A percentile compares a stretch with the other conserved stretches of the same genome.
Evolutionary conservation across 2,113 vertebrate species (phyloP).

Genomic region (Sminthopsis crassicaudata): DNA sequence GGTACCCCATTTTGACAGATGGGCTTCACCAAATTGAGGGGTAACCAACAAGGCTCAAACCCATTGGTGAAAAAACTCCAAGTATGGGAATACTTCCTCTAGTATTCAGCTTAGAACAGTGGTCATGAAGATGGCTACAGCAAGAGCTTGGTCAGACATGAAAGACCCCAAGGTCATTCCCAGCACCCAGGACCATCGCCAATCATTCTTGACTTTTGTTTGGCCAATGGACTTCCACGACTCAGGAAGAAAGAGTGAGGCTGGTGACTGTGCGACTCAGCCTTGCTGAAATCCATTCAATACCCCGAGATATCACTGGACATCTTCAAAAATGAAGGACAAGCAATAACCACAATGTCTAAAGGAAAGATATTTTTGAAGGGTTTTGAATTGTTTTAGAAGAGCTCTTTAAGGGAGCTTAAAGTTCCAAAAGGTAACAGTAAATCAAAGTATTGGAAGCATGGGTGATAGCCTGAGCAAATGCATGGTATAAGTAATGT

Average conservation of each 20-base stretch:
- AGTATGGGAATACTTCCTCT: not conserved
- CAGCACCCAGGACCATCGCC: not conserved
- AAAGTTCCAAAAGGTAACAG: not conserved
- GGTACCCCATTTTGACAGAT: not conserved
- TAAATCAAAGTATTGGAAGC: not conserved
- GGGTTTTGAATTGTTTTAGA: not conserved
- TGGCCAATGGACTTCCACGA: not conserved
- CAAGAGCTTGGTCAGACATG: not conserved
- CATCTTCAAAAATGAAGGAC: too few relatives aligned
- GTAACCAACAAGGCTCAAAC: not conserved
- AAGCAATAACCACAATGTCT: not conserved
- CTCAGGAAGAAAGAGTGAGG: not conserved
- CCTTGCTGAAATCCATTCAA: not conserved
- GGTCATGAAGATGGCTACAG: not conserved
- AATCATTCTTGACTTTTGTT: not conserved
- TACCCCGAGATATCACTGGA: too few relatives aligned
- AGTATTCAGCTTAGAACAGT: not conserved
- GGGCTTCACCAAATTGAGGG: too few relatives aligned
- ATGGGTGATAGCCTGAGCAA: not conserved
- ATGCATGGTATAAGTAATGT: not conserved
- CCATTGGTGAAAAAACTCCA: not conserved
- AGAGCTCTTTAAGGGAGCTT: not conserved
- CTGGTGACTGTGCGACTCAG: not conserved
- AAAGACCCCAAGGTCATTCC: not conserved
- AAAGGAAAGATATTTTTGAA: not conserved